Conservation (phyloP, 2,113 vertebrate genomes). For the Clarias batrachus region DNA sequence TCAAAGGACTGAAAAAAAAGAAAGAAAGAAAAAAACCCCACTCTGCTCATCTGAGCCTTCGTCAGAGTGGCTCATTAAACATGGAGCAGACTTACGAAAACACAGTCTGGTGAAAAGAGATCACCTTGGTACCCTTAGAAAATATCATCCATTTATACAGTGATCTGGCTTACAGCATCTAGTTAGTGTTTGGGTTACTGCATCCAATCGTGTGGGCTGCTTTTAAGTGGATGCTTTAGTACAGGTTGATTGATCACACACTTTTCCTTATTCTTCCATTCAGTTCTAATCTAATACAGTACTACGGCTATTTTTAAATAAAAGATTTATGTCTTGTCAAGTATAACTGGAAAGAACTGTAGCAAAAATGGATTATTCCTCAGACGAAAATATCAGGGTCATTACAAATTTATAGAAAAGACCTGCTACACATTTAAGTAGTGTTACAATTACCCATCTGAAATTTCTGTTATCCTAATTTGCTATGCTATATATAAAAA, state of each 20-base stretch:
- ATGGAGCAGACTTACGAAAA: conserved; percentile 29
- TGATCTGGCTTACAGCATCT: not conserved
- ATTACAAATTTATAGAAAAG: not conserved
- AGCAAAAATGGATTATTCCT: not conserved
- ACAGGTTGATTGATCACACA: not conserved
- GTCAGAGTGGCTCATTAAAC: conserved; percentile 39
- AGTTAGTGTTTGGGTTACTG: conserved; percentile 3
- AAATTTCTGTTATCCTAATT: conserved; percentile 6
- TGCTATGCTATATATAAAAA: not conserved
- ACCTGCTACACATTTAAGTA: not conserved
- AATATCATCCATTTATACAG: conserved; percentile 23
- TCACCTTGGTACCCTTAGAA: conserved; percentile 19
- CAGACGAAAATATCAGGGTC: not conserved
- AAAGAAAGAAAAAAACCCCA: not conserved
- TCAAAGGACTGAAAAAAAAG: conserved; percentile 32
- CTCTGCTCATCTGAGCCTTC: conserved; percentile 33
- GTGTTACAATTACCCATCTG: not conserved
- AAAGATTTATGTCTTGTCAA: conserved; percentile 8
- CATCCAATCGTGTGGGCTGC: not conserved
- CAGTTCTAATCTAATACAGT: not conserved
- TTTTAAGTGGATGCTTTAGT: conserved; percentile 6
- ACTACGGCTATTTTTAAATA: conserved; percentile 11
- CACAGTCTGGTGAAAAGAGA: conserved; percentile 13
- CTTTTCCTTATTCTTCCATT: not conserved
- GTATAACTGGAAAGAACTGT: not conserved